These are phyloP conservation scores for Tetragonula clypearis DNA, from an alignment of 1,140 invertebrate species.

Conservation along the genomic window DNA sequence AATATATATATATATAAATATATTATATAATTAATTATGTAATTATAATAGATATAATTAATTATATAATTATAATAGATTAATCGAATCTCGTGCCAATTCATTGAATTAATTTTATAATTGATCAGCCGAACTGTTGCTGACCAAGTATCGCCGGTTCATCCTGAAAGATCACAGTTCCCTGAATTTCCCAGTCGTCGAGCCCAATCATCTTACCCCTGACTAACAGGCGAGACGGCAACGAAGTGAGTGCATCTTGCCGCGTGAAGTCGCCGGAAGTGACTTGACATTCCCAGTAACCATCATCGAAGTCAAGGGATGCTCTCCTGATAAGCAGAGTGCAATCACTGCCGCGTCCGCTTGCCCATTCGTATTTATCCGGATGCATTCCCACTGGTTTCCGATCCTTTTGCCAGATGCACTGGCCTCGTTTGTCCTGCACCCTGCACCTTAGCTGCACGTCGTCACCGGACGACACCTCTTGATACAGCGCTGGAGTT, in stretches of 20 bases:
- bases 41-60: too few species aligned
- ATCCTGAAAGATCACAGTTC: neutral
- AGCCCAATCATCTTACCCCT: conserved; percentile 83
- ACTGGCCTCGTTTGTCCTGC: conserved; percentile 92
- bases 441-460: conserved; percentile 90
- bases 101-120: too few species aligned
- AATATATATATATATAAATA: too few species aligned
- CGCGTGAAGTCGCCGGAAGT: conserved; percentile 86
- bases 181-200: neutral
- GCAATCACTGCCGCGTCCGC: conserved; percentile 87
- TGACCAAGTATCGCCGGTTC: neutral
- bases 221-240: conserved; percentile 90
- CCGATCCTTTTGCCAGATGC: conserved; percentile 96
- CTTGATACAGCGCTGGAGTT: conserved; percentile 89
- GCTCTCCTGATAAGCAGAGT: conserved; percentile 91
- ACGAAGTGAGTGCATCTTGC: conserved; percentile 90
- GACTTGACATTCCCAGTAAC: conserved; percentile 96
- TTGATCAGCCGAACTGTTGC: neutral
- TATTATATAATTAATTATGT: too few species aligned
- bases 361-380: conserved; percentile 95
- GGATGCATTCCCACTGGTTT: conserved; percentile 92
- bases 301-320: conserved; percentile 93
- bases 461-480: conserved; percentile 93
- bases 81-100: too few species aligned
- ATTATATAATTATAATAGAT: too few species aligned